Base-by-base conservation (phyloP, 2,797 vertebrate genomes). In the Megaceryle alcyon region DNA sequence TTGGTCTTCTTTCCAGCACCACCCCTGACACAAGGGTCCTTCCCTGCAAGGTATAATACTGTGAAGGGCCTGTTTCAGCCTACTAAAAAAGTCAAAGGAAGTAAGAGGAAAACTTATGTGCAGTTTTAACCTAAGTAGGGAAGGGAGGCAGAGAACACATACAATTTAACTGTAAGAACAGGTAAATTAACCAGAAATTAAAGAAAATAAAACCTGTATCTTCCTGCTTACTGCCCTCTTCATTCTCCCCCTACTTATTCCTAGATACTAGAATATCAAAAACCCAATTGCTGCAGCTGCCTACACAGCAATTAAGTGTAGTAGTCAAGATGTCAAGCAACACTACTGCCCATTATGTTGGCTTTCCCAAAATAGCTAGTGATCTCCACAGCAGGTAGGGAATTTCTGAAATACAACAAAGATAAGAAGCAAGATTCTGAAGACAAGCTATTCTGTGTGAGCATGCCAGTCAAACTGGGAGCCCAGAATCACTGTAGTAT, bases 251-350 rank as follows among this genome's bases (percentile, higher is more conserved):
- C 3, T 7, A 25, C 48, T 80, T 71, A 69, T 56, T 92, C 91
- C 84, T 81, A 91, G 57, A 57, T 91, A 79, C 68, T 41, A 44
- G 77, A 53, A 37, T 61, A 92, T 75, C 91, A 88, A 88, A 94
- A 95, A 43, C 59, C 39, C 87, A 88, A 54, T 14, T 76, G 84
- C 94, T 89, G 86, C 81, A 80, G 84, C 92, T 92, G 93, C 92
- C 95, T 66, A 95, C 84, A 65, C 78, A 93, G 92, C 88, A 91
- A 95, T 91, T 96, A 92, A 92, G 35, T 9, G 16, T 18, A 93
- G 83, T 10, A 92, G 85, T 57, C 92, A 82, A 89, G 86, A 95
- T 91, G 80, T 91, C 91, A 91, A 91, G 89, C 77, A 94, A 89
- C 63, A n/a, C 90, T 72, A 83, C 51, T 94, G 95, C 70, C 95